Evolutionary conservation across 1,140 invertebrate species (phyloP).

Genomic region (Solenopsis fugax): DNA sequence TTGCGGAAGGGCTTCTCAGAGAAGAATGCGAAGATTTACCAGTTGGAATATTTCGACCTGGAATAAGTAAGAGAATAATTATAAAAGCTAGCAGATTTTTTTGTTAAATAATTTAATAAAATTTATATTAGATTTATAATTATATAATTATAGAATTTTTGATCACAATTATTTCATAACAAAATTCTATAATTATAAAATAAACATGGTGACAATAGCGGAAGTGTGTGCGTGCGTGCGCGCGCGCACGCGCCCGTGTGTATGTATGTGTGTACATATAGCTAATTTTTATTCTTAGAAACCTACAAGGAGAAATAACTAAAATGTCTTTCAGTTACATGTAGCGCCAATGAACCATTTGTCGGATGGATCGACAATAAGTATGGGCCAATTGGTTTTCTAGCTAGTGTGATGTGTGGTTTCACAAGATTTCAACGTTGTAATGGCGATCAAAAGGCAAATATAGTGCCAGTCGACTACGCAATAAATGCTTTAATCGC

Average conservation of each 20-base stretch:
- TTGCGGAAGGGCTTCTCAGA: constrained; percentile 89
- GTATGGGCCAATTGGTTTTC: constrained; percentile 91
- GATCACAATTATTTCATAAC: not conserved
- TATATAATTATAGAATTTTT: not conserved
- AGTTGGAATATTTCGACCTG: constrained; percentile 89
- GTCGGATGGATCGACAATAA: constrained; percentile 94
- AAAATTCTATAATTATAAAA: too few relatives aligned
- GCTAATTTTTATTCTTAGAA: too few relatives aligned
- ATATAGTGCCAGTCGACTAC: constrained; percentile 93
- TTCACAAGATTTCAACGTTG: constrained; percentile 74
- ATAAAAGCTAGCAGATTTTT: not conserved
- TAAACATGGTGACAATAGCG: too few relatives aligned
- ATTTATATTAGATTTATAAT: not conserved
- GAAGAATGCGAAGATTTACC: constrained; percentile 89
- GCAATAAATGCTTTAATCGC: constrained; percentile 92
- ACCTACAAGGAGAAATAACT: not conserved
- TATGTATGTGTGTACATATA: too few relatives aligned
- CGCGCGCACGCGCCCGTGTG: too few relatives aligned
- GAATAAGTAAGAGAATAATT: constrained; percentile 86
- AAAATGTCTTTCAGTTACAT: constrained; percentile 87
- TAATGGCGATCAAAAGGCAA: constrained; percentile 80
- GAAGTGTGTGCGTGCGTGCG: too few relatives aligned
- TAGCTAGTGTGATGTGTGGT: constrained; percentile 88
- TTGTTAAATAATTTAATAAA: not conserved
- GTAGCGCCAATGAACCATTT: constrained; percentile 90